phyloP scores from a whole-genome alignment of 2,888 invertebrate genomes.

The Agrotis ipsilon region DNA sequence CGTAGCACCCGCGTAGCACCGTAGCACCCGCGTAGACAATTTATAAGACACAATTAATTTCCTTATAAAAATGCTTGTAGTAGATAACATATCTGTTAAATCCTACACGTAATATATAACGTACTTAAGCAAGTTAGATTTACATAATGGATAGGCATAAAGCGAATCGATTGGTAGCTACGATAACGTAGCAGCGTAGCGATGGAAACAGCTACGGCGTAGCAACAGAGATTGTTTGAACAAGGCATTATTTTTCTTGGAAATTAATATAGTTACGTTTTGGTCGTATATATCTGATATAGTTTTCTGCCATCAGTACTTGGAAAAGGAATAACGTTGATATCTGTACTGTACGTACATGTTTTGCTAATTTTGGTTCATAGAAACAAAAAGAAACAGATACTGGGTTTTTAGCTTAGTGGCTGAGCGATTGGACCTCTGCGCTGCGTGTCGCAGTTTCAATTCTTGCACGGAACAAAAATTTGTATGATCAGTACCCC shows the following conservation, averaged over 20 bases:
- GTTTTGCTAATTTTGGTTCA: too few species aligned
- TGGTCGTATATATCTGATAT: too few species aligned
- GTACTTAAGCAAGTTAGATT: neutral
- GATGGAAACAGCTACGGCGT: slow-evolving; percentile 19
- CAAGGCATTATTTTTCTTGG: neutral
- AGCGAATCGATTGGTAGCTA: slow-evolving; percentile 10
- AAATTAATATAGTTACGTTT: neutral
- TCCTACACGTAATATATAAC: neutral
- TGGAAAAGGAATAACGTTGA: too few species aligned
- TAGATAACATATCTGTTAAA: neutral
- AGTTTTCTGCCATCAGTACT: too few species aligned
- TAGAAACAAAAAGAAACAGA: too few species aligned
- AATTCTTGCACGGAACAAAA: too few species aligned
- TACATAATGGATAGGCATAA: neutral
- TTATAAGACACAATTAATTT: slow-evolving; percentile 5
- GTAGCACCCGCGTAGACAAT: neutral
- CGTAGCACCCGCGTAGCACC: slow-evolving; percentile 9
- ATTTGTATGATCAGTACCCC: too few species aligned
- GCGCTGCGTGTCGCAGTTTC: too few species aligned
- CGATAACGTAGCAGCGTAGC: neutral
- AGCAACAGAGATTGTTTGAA: neutral
- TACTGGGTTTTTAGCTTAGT: too few species aligned
- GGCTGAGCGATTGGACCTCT: too few species aligned
- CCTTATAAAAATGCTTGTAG: neutral
- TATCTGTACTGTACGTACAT: too few species aligned